A percentile compares a stretch with the other conserved stretches of the same genome.
phyloP scores from a whole-genome alignment of 2,113 vertebrate genomes.

The Tonatia bakeri region DNA sequence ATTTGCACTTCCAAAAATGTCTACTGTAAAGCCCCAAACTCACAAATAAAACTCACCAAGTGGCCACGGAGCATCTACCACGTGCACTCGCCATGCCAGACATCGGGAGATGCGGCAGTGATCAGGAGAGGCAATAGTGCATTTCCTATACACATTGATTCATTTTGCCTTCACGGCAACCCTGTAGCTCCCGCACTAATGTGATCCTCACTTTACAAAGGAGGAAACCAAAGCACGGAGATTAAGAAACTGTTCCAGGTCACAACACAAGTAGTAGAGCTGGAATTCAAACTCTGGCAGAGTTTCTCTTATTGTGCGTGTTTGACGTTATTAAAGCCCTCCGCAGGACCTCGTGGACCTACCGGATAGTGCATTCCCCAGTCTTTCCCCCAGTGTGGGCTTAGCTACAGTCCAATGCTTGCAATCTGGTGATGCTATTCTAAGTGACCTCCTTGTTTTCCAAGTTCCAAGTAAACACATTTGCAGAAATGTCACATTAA shows the following conservation, averaged over 20 bases:
- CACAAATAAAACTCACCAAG: not conserved
- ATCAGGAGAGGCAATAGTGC: fast-evolving
- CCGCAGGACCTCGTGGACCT: not conserved
- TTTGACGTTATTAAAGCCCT: not conserved
- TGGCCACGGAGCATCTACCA: not conserved
- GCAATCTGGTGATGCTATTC: not conserved
- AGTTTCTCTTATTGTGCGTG: fast-evolving
- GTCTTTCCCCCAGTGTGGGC: fast-evolving
- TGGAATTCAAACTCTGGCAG: not conserved
- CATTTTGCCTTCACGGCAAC: not conserved
- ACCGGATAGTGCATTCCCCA: not conserved
- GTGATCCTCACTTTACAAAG: not conserved
- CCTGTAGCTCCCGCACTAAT: not conserved
- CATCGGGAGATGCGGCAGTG: too few relatives aligned
- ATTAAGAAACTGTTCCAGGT: not conserved
- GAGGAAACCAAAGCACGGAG: not conserved
- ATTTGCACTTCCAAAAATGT: not conserved
- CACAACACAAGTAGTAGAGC: not conserved
- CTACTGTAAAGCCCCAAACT: not conserved
- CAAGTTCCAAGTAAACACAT: not conserved
- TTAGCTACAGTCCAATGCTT: not conserved
- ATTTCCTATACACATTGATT: fast-evolving
- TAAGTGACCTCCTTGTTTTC: not conserved
- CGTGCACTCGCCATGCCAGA: fast-evolving
- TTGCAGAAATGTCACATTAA: not conserved